These are phyloP conservation scores for Stegostoma tigrinum DNA, from an alignment of 2,113 vertebrate species.

Conservation along the genomic window DNA sequence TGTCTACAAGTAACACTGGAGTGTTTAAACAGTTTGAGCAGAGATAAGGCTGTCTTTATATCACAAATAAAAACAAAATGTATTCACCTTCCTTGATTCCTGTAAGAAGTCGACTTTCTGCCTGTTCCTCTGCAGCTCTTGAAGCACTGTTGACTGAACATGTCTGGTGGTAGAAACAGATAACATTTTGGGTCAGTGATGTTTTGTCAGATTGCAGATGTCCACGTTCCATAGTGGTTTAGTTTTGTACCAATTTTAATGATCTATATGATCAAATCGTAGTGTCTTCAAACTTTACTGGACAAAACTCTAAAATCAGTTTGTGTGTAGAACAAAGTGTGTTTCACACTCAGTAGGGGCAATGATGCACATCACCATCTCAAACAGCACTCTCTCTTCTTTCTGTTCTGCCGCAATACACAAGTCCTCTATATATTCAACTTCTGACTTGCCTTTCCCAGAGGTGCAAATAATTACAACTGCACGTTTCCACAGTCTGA, in stretches of 20 bases:
- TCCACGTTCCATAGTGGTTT: no score
- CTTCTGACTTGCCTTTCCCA: not conserved
- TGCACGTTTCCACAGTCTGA: no score
- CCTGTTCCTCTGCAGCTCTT: not conserved
- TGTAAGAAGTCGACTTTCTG: not conserved
- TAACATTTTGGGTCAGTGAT: no score
- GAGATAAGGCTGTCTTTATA: not conserved
- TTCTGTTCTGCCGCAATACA: not conserved
- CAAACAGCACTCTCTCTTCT: not conserved
- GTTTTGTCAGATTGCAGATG: no score
- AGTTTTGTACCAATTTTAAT: not conserved
- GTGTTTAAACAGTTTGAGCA: not conserved
- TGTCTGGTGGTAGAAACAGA: no score
- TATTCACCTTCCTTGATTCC: not conserved
- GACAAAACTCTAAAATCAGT: not conserved
- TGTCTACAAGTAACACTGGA: not conserved
- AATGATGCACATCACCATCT: not conserved
- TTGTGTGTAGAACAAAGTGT: not conserved
- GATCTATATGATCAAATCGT: no score
- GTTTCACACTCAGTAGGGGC: not conserved
- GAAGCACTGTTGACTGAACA: not conserved
- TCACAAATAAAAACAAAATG: not conserved
- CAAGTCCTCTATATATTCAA: not conserved
- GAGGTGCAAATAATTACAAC: no score
- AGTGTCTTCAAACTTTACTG: no score